A percentile compares a stretch with the other conserved stretches of the same genome.
phyloP scores from a whole-genome alignment of 2,113 vertebrate species.

The Pholis gunnellus region DNA sequence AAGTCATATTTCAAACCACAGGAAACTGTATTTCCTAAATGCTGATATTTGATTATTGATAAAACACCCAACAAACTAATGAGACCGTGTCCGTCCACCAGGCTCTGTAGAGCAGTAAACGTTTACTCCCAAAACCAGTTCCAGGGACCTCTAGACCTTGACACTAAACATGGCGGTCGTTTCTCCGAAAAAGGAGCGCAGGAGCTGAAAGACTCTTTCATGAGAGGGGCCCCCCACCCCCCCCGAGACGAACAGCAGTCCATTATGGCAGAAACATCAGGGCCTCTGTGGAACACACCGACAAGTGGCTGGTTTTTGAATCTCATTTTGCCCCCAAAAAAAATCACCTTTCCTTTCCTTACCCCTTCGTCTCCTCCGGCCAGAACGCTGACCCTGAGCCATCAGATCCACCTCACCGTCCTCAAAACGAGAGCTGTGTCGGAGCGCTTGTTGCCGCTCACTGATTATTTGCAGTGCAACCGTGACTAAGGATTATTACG shows the following conservation, averaged over 20 bases:
- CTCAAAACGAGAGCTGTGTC: not conserved
- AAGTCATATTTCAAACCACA: not conserved
- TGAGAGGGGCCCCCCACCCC: constrained; percentile 11
- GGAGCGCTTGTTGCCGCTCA: constrained; percentile 8
- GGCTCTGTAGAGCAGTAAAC: not conserved
- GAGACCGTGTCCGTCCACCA: not conserved
- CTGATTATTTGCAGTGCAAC: constrained; percentile 26
- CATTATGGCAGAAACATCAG: constrained; percentile 51
- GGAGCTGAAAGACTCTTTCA: constrained; percentile 76
- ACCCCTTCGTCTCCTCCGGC: constrained; percentile 69
- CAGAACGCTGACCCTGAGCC: constrained; percentile 22
- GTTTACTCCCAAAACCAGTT: constrained; percentile 43
- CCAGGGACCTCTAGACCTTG: constrained; percentile 32
- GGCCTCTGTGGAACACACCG: constrained; percentile 10
- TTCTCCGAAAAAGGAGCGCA: constrained; percentile 39
- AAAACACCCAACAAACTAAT: not conserved
- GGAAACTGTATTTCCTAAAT: not conserved
- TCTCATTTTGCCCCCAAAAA: not conserved
- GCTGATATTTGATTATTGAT: not conserved
- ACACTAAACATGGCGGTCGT: constrained; percentile 8
- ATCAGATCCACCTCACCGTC: constrained; percentile 19
- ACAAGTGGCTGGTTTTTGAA: not conserved
- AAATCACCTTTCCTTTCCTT: constrained; percentile 20
- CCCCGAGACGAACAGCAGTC: constrained; percentile 53
- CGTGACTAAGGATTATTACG: constrained; percentile 39